These are phyloP conservation scores for Ctenomys sociabilis DNA, from an alignment of 2,113 vertebrate genomes.

Conservation along the genomic window DNA sequence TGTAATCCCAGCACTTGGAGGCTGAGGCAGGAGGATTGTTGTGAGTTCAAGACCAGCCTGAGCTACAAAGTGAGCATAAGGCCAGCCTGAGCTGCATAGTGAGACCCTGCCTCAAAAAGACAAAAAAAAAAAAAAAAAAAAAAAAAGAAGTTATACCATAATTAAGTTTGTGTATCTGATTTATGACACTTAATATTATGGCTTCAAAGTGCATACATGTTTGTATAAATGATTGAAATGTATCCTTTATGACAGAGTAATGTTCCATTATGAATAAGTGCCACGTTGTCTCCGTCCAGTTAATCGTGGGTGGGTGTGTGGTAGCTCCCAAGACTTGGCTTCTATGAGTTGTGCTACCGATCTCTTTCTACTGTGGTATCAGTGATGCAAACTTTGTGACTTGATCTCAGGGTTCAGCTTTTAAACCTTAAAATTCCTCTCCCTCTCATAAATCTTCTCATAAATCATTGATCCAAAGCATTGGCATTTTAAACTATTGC, in stretches of 20 bases:
- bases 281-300: not conserved
- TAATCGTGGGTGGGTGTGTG: no score
- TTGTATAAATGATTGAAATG: no score
- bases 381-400: not conserved
- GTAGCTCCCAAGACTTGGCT: no score
- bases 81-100: no score
- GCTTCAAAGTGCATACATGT: no score
- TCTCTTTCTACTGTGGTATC: not conserved
- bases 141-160: not conserved
- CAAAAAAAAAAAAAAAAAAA: not conserved
- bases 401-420: not conserved
- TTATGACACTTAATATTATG: no score
- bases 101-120: no score
- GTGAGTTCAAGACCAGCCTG: no score
- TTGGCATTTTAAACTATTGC: not conserved
- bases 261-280: not conserved
- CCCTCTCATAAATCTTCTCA: slow-evolving; percentile 17
- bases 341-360: not conserved
- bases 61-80: no score
- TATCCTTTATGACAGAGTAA: not conserved
- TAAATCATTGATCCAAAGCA: not conserved
- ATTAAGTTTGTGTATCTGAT: no score
- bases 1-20: no score
- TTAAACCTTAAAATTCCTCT: slow-evolving; percentile 15
- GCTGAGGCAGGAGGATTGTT: no score